Evolutionary conservation across 2,888 invertebrate species (phyloP).

Genomic region (Seladonia tumulorum): DNA sequence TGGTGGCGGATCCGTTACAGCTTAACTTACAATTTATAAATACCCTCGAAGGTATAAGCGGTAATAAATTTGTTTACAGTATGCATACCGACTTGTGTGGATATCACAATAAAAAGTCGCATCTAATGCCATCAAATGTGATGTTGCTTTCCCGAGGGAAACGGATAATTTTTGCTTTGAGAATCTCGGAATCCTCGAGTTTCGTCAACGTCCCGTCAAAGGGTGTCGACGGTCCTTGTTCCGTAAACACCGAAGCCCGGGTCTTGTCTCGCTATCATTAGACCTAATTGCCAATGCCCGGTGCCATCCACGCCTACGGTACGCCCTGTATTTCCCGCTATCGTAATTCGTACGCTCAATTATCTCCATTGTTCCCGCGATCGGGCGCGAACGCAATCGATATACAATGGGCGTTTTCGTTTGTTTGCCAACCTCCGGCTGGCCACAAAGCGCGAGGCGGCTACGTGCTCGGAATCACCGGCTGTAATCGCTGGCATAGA

Average conservation of each 20-base stretch:
- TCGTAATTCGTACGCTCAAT: constrained; percentile 70
- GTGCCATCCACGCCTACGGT: constrained; percentile 15
- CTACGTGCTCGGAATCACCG: constrained; percentile 67
- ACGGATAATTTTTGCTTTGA: no score
- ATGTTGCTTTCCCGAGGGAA: no score
- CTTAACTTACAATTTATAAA: no score
- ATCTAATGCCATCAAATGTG: no score
- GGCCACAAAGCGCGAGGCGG: constrained; percentile 61
- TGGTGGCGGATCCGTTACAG: no score
- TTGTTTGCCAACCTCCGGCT: constrained; percentile 66
- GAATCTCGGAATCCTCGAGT: no score
- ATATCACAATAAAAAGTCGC: no score
- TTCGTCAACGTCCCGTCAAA: constrained; percentile 15
- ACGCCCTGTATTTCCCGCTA: constrained; percentile 43
- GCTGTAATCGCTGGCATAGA: constrained; percentile 61
- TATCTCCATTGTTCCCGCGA: constrained; percentile 68
- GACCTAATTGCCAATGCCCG: constrained; percentile 47
- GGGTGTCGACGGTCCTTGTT: neutral
- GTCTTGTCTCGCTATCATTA: constrained; percentile 28
- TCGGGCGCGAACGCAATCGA: constrained; percentile 71
- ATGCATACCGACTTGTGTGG: no score
- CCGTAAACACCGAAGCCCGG: constrained; percentile 20
- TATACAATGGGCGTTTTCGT: constrained; percentile 69
- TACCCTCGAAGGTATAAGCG: no score
- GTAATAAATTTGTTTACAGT: no score